These are phyloP conservation scores for Laodelphax striatellus DNA, from an alignment of 1,140 invertebrate species.

Conservation along the genomic window DNA sequence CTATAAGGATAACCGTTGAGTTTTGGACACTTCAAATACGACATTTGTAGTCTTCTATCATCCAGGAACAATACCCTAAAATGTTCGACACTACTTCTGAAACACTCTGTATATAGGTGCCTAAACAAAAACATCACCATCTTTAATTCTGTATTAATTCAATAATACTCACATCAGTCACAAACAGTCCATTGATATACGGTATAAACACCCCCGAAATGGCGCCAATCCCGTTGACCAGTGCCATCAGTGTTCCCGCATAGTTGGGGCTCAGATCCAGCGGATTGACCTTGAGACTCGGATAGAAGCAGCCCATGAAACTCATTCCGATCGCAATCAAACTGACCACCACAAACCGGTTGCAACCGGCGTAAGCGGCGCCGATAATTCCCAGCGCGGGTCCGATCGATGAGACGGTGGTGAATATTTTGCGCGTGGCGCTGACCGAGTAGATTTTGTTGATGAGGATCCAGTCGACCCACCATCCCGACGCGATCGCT, in stretches of 20 bases:
- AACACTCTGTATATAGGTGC: no score
- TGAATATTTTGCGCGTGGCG: constrained; percentile 27
- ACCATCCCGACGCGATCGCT: constrained; percentile 43
- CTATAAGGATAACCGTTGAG: no score
- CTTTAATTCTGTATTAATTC: no score
- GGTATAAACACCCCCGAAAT: constrained; percentile 66
- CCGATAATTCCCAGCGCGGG: constrained; percentile 64
- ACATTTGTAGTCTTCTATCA: no score
- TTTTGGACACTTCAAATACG: no score
- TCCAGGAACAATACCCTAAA: no score
- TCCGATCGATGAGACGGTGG: constrained; percentile 39
- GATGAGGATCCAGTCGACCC: constrained; percentile 25
- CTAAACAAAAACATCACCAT: no score
- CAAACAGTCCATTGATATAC: constrained; percentile 59
- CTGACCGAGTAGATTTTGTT: constrained; percentile 21
- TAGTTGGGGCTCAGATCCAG: constrained; percentile 70
- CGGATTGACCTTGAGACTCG: constrained; percentile 61
- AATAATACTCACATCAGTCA: constrained; percentile 44
- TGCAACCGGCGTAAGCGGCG: constrained; percentile 65
- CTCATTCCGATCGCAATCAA: constrained; percentile 56
- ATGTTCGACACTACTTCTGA: no score
- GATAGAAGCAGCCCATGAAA: constrained; percentile 59
- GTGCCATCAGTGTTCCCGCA: constrained; percentile 65
- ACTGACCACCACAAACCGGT: constrained; percentile 44
- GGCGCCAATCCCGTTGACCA: constrained; percentile 70